phyloP scores from a whole-genome alignment of 2,113 vertebrate species.

The Ammospiza caudacuta region DNA sequence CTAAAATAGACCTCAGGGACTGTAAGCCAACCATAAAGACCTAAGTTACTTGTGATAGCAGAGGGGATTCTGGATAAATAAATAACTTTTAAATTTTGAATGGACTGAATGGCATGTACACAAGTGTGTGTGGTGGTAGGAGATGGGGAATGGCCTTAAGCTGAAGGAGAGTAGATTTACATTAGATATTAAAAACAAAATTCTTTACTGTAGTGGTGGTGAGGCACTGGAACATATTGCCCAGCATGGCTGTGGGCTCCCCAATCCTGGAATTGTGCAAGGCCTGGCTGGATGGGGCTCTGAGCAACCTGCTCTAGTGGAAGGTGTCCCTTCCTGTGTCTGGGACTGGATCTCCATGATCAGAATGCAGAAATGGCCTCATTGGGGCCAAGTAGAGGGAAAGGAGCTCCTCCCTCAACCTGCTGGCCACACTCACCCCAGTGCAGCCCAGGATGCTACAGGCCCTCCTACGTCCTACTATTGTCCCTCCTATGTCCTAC shows the following conservation, averaged over 20 bases:
- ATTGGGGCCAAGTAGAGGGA: not conserved
- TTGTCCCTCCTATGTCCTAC: not conserved
- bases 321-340: not conserved
- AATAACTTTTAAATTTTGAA: not conserved
- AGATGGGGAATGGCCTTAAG: not conserved
- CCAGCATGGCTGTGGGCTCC: too few relatives aligned
- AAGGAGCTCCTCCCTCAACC: not conserved
- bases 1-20: not conserved
- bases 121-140: not conserved
- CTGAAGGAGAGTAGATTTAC: not conserved
- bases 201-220: not conserved
- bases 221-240: not conserved
- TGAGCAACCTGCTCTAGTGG: not conserved
- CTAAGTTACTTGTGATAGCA: not conserved
- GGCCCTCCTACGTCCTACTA: too few relatives aligned
- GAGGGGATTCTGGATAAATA: not conserved
- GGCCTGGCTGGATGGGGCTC: not conserved
- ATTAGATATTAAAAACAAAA: not conserved
- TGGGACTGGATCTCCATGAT: accelerated
- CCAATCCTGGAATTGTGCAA: not conserved
- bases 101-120: not conserved
- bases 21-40: not conserved
- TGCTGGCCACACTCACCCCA: not conserved
- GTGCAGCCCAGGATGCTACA: not conserved
- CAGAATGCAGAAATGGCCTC: not conserved